phyloP scores from a whole-genome alignment of 2,888 invertebrate species.

The Oxystoma pomonae region DNA sequence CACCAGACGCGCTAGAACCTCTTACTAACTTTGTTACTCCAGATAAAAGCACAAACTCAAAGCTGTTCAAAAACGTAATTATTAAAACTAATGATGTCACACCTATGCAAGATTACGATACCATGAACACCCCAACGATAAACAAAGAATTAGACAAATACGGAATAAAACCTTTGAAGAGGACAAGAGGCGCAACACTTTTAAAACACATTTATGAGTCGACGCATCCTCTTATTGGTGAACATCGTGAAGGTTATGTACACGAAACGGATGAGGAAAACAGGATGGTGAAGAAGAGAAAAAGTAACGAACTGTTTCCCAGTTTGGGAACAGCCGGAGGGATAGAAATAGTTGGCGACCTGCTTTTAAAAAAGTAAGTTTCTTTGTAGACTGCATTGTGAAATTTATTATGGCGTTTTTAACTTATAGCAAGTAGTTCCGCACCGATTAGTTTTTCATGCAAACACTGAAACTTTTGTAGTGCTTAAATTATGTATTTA shows the following conservation, averaged over 20 bases:
- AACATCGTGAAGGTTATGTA: conserved; percentile 16
- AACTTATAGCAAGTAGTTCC: no score
- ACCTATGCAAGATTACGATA: conserved; percentile 56
- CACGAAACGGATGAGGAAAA: conserved; percentile 27
- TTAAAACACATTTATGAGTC: conserved; percentile 64
- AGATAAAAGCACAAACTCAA: neutral
- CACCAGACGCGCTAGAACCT: no score
- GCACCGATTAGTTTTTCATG: no score
- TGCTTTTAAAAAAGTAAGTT: conserved; percentile 31
- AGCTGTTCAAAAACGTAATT: conserved; percentile 36
- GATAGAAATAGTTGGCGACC: conserved; percentile 33
- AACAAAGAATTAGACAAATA: conserved; percentile 57
- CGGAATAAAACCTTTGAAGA: conserved; percentile 64
- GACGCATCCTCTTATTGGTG: conserved; percentile 58
- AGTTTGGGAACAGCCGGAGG: neutral
- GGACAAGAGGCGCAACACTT: conserved; percentile 56
- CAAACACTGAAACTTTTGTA: no score
- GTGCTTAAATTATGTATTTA: no score
- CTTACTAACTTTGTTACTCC: conserved; percentile 2
- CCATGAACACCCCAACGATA: conserved; percentile 56
- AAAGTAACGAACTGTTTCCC: conserved; percentile 9
- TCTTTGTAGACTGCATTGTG: no score
- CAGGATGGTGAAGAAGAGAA: conserved; percentile 28
- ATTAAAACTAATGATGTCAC: conserved; percentile 56
- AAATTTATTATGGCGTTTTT: no score